Percentiles rank a stretch among this genome's conserved stretches.
Evolutionary conservation across 2,113 vertebrate genomes (phyloP).

Genomic region (Amia ocellicauda): DNA sequence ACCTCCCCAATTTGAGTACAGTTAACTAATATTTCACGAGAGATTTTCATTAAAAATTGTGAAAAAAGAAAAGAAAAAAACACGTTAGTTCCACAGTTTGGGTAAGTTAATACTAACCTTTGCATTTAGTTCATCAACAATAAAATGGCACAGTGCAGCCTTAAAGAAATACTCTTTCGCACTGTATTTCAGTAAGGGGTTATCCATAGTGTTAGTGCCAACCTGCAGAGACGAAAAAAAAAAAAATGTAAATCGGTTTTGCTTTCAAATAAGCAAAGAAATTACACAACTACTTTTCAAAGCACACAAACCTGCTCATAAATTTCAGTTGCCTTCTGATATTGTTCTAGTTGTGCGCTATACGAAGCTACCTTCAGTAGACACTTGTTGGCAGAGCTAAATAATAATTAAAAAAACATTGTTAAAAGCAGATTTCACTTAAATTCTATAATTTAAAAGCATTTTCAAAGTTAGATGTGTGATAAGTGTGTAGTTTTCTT

Average conservation of each 20-base stretch:
- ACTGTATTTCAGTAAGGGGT: constrained; percentile 92
- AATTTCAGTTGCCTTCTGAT: constrained; percentile 93
- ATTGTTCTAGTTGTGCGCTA: constrained; percentile 92
- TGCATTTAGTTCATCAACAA: constrained; percentile 94
- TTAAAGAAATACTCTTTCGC: constrained; percentile 99
- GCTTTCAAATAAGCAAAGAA: background rate
- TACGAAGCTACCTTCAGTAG: constrained; percentile 94
- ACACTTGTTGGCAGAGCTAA: constrained; percentile 93
- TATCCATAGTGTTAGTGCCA: constrained; percentile 94
- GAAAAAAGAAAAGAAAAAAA: too few species aligned
- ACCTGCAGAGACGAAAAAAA: constrained; percentile 65
- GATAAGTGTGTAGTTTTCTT: too few species aligned
- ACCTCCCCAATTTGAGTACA: too few species aligned
- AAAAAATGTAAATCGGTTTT: background rate
- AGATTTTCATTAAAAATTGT: too few species aligned
- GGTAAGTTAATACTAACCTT: constrained; percentile 67
- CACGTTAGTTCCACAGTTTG: too few species aligned
- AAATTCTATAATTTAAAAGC: too few species aligned
- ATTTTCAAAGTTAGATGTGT: too few species aligned
- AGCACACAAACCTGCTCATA: constrained; percentile 85
- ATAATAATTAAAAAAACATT: background rate
- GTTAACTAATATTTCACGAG: too few species aligned
- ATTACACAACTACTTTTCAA: background rate
- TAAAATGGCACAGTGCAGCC: constrained; percentile 94
- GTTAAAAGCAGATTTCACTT: too few species aligned